Base-by-base conservation (phyloP, 2,888 invertebrate genomes). In the Ormyrus labotus region DNA sequence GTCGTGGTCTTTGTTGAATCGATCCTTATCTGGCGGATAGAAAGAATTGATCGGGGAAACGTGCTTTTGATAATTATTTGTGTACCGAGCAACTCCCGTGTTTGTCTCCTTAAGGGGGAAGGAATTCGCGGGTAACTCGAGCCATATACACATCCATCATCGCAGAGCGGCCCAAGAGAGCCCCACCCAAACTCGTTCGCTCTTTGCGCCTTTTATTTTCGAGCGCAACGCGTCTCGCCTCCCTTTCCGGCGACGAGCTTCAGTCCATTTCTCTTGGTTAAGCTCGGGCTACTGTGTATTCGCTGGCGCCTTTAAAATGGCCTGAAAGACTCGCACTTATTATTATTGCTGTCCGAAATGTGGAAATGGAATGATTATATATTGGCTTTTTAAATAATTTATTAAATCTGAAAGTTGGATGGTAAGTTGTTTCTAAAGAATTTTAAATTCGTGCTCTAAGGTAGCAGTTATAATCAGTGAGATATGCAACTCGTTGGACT, bases 121-220 rank as follows among this genome's bases (percentile, higher is more conserved):
- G 72, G 57, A 84, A 86, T 85, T 85, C 84, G 74, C 72, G 78
- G 69, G 76, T 69, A 86, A 87, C 78, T 80, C 81, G 84, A 86
- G 60, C 61, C 76, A 84, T 34, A 34, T 84, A 78, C 74, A 74
- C 80, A 87, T 87, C 87, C 84, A 85, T 86, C 86, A 87, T 85
- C 78, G 71, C 78, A 3, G 64, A 51, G 13, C 11, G 61, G 34
- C 34, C 34, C 34, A 45, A 60, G 48, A 19, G 50, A 60, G 79
- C 77, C 76, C 82, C 78, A 69, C 73, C 78, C 67, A 61, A 58
- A 65, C 68, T 51, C 51, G 61, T 3, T 34, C 45, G 34, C 34
- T 8, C 61, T 11, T 34, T 8, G 6, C 5, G 45, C 9, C 11
- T 13, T 51, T 69, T 57, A 45, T 57, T 57, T 45, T n/a, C n/a